Conservation (phyloP, 2,113 vertebrate species). For the Brienomyrus brachyistius region DNA sequence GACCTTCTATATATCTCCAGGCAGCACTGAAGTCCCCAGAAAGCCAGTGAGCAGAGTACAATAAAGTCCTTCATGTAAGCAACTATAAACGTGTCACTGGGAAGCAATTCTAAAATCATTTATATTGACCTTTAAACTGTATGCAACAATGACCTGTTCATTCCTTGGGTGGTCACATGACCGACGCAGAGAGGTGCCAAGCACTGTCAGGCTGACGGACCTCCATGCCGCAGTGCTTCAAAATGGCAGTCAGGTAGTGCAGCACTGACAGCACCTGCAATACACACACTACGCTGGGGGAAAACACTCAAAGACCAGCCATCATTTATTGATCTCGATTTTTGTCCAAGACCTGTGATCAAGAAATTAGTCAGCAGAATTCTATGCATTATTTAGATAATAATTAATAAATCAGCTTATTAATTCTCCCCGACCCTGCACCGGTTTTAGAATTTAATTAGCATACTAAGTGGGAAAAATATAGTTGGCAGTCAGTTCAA, state of each 20-base stretch:
- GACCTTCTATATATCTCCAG: constrained; percentile 45
- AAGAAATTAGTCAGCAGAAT: not conserved
- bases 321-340: not conserved
- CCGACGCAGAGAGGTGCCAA: not conserved
- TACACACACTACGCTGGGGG: not conserved
- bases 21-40: constrained; percentile 33
- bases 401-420: not conserved
- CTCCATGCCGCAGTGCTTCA: not conserved
- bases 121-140: constrained; percentile 35
- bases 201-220: not conserved
- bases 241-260: not conserved
- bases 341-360: not conserved
- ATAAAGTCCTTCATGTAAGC: constrained; percentile 36
- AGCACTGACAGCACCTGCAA: not conserved
- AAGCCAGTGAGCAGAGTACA: constrained; percentile 33
- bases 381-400: not conserved
- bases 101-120: constrained; percentile 42
- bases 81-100: constrained; percentile 41
- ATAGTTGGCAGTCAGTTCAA: not conserved
- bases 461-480: not conserved
- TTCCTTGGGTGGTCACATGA: constrained; percentile 17
- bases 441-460: not conserved
- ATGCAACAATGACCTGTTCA: constrained; percentile 18
- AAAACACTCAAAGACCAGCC: not conserved
- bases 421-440: not conserved